Percentiles rank a stretch among this genome's conserved stretches.
These are phyloP conservation scores for Pantherophis alleghaniensis DNA, from an alignment of 2,797 vertebrate genomes.

Conservation along the genomic window DNA sequence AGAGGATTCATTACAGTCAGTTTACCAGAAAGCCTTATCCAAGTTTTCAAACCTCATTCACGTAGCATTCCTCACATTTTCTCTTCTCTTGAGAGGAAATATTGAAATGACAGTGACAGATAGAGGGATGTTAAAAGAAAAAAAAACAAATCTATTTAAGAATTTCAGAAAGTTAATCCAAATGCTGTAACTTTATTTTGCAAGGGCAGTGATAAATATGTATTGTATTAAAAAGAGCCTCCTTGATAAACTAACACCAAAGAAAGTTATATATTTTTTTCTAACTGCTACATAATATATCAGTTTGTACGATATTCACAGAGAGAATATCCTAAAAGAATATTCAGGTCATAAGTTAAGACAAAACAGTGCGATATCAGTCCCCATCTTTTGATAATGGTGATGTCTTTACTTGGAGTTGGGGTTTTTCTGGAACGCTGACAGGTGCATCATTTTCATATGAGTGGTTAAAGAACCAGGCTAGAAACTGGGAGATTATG, in stretches of 20 bases:
- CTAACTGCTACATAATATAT: not conserved
- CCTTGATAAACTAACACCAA: not conserved
- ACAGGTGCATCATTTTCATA: not conserved
- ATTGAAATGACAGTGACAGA: not conserved
- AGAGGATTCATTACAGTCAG: not conserved
- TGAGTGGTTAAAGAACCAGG: not conserved
- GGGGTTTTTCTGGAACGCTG: no score
- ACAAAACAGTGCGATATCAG: not conserved
- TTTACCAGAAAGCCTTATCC: constrained; percentile 19
- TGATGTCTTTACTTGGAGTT: not conserved
- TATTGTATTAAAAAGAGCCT: not conserved
- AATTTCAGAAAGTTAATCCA: not conserved
- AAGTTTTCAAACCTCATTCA: not conserved
- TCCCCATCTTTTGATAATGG: not conserved
- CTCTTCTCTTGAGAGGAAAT: not conserved
- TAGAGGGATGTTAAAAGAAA: constrained; percentile 14
- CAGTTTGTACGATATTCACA: not conserved
- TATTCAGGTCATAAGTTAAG: not conserved
- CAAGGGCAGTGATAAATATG: not conserved
- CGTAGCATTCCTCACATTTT: not conserved
- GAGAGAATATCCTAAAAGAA: not conserved
- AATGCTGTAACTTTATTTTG: constrained; percentile 4
- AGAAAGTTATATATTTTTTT: not conserved
- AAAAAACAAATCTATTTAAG: constrained; percentile 13
- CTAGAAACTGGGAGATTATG: not conserved